These are phyloP conservation scores for Camelus dromedarius DNA, from an alignment of 2,113 vertebrate genomes.

Conservation along the genomic window DNA sequence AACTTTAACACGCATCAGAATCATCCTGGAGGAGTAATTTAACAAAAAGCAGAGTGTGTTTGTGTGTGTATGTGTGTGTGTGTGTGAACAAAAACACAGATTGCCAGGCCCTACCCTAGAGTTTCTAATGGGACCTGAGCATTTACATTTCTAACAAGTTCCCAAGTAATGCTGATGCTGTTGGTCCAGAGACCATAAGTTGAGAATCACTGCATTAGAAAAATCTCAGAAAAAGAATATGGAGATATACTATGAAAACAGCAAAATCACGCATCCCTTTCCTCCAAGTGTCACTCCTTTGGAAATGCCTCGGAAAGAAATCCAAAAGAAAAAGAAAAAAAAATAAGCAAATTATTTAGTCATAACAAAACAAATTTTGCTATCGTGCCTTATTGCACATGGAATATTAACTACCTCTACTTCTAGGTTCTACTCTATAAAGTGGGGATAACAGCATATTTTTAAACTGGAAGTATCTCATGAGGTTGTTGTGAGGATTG, in stretches of 20 bases:
- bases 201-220: neutral
- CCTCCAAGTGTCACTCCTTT: neutral
- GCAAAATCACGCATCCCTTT: neutral
- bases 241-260: conserved; percentile 10
- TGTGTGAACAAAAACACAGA: neutral
- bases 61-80: neutral
- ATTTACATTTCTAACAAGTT: neutral
- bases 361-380: neutral
- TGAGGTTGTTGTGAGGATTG: neutral
- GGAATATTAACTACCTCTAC: neutral
- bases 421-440: neutral
- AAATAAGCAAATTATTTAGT: neutral
- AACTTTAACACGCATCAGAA: neutral
- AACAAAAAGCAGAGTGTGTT: neutral
- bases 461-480: neutral
- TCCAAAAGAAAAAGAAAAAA: neutral
- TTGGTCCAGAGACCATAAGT: neutral
- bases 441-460: neutral
- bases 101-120: neutral
- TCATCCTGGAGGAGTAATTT: neutral
- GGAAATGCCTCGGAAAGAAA: conserved; percentile 25
- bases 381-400: neutral
- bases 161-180: neutral
- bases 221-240: neutral
- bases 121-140: neutral